Percentiles rank a stretch among this genome's conserved stretches.
phyloP scores from a whole-genome alignment of 2,113 vertebrate species.

The Sterrhoptilus dennistouni region DNA sequence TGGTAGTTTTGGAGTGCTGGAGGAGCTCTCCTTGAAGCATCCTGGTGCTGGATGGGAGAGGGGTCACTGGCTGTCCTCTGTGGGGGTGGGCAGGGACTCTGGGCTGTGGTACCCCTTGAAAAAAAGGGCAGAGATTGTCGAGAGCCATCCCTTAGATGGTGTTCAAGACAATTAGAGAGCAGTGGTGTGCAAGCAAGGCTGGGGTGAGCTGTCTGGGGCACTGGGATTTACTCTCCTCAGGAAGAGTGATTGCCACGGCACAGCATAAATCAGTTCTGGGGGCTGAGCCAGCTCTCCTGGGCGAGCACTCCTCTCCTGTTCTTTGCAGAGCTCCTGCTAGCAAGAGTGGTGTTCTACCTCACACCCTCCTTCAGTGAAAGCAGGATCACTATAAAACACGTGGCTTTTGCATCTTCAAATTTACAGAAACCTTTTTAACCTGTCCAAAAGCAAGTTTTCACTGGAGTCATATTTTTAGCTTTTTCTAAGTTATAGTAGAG shows the following conservation, averaged over 20 bases:
- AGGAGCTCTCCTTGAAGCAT: not conserved
- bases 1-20: not conserved
- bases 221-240: not conserved
- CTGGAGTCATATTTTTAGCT: not conserved
- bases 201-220: not conserved
- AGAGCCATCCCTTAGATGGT: not conserved
- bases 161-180: not conserved
- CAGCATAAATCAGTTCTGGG: not conserved
- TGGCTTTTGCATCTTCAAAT: not conserved
- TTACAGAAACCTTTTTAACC: not conserved
- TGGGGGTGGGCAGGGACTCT: not conserved
- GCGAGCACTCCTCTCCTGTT: not conserved
- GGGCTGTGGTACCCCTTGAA: fast-evolving
- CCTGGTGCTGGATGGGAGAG: not conserved
- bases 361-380: not conserved
- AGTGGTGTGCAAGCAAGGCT: not conserved
- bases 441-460: not conserved
- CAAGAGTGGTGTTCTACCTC: not conserved
- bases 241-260: too few species aligned
- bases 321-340: not conserved
- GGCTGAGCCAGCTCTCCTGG: not conserved
- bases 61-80: not conserved
- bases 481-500: not conserved
- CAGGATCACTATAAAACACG: not conserved
- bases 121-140: not conserved